Percentiles rank a stretch among this genome's conserved stretches.
Conservation (phyloP, 2,888 invertebrate genomes). For the Proisotoma minuta region DNA sequence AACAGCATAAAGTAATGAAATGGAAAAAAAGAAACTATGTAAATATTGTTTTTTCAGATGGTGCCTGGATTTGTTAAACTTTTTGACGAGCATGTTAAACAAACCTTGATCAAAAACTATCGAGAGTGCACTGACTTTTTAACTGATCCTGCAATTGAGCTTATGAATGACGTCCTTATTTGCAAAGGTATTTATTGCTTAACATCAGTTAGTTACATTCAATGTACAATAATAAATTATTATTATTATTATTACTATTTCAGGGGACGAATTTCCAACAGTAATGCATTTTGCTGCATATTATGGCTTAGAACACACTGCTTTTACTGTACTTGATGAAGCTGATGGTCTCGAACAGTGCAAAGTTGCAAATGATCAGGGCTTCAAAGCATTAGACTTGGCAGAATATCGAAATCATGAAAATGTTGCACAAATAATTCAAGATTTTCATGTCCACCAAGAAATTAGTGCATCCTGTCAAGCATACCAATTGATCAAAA, state of each 20-base stretch:
- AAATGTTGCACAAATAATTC: constrained; percentile 30
- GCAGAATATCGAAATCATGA: constrained; percentile 30
- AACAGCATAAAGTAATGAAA: background rate
- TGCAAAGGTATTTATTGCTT: constrained; percentile 27
- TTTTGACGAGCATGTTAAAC: constrained; percentile 39
- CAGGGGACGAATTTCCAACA: constrained; percentile 41
- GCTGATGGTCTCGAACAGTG: constrained; percentile 44
- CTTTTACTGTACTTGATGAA: constrained; percentile 38
- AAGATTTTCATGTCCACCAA: constrained; percentile 28
- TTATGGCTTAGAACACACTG: constrained; percentile 43
- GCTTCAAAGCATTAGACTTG: constrained; percentile 38
- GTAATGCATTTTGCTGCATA: constrained; percentile 45
- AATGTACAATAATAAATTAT: too few species aligned
- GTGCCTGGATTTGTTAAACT: constrained; percentile 40
- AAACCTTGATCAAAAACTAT: constrained; percentile 35
- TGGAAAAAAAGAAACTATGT: background rate
- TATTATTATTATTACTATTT: background rate
- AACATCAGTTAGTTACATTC: too few species aligned
- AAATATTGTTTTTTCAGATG: constrained; percentile 17
- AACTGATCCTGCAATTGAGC: constrained; percentile 39
- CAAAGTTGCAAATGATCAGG: constrained; percentile 30
- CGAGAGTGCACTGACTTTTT: constrained; percentile 37
- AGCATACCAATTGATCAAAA: constrained; percentile 38
- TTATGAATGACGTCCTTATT: constrained; percentile 45
- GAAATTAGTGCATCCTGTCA: constrained; percentile 35